Conservation (phyloP, 1,140 invertebrate genomes). For the Bombus fervidus region DNA sequence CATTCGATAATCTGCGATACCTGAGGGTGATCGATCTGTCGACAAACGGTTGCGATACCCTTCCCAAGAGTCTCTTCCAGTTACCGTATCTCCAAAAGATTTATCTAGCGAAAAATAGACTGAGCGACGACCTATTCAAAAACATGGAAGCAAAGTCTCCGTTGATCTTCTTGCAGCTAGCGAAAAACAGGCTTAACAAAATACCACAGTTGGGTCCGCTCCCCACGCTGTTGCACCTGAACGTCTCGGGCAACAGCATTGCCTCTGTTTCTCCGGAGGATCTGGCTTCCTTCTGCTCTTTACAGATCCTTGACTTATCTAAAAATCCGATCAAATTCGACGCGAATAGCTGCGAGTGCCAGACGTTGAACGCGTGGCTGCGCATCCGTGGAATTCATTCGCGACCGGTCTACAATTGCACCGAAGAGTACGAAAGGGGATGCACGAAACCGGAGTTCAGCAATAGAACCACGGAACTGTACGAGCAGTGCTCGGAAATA, state of each 20-base stretch:
- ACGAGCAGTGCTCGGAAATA: conserved; percentile 64
- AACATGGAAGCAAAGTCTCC: conserved; percentile 61
- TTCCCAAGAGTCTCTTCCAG: conserved; percentile 72
- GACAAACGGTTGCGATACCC: conserved; percentile 65
- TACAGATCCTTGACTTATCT: conserved; percentile 70
- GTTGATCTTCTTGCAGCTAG: conserved; percentile 64
- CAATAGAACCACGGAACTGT: conserved; percentile 69
- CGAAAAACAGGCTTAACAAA: conserved; percentile 67
- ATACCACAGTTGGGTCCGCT: conserved; percentile 66
- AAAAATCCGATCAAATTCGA: conserved; percentile 70
- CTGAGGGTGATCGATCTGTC: conserved; percentile 76
- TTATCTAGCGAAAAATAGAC: conserved; percentile 67
- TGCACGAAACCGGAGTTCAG: conserved; percentile 45
- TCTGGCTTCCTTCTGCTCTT: conserved; percentile 73
- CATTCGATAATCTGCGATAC: conserved; percentile 73
- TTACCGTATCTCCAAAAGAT: conserved; percentile 71
- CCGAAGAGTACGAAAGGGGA: not conserved
- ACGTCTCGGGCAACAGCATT: conserved; percentile 78
- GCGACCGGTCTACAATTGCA: conserved; percentile 63
- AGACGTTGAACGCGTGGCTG: conserved; percentile 70
- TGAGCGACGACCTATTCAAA: conserved; percentile 68
- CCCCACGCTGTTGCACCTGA: conserved; percentile 71
- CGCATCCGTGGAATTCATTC: conserved; percentile 61
- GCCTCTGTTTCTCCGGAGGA: conserved; percentile 70
- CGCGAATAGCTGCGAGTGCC: conserved; percentile 70